Evolutionary conservation across 1,140 invertebrate species (phyloP).

Genomic region (Batillaria attramentaria): DNA sequence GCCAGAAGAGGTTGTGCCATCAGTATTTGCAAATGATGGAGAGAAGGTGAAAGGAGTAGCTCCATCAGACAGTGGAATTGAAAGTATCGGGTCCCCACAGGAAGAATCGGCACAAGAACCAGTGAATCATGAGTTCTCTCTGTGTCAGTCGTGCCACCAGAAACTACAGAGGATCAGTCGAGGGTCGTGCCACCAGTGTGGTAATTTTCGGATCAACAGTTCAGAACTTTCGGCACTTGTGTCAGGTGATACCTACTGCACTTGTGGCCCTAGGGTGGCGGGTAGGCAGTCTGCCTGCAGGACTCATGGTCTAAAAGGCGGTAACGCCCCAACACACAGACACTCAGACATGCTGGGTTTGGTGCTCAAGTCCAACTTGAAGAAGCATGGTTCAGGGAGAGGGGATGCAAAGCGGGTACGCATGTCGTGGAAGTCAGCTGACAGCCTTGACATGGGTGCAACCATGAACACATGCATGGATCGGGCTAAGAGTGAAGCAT

Average conservation of each 20-base stretch:
- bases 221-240: background rate
- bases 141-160: constrained; percentile 23
- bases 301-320: constrained; percentile 17
- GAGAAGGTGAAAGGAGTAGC: constrained; percentile 25
- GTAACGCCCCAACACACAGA: constrained; percentile 1
- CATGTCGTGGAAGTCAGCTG: too few species aligned
- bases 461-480: background rate
- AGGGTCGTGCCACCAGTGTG: constrained; percentile 31
- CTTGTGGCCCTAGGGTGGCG: constrained; percentile 31
- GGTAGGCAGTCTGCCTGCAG: constrained; percentile 16
- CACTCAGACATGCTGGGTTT: constrained; percentile 27
- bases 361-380: constrained; percentile 32
- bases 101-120: constrained; percentile 13
- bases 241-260: constrained; percentile 33
- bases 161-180: constrained; percentile 22
- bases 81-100: constrained; percentile 39
- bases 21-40: background rate
- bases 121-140: background rate
- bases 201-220: constrained; percentile 28
- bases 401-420: background rate
- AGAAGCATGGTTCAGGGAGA: background rate
- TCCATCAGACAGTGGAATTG: constrained; percentile 52
- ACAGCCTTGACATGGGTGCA: too few species aligned
- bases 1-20: background rate
- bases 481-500: background rate